Base-by-base conservation (phyloP, 2,113 vertebrate genomes). In the Podilymbus podiceps region DNA sequence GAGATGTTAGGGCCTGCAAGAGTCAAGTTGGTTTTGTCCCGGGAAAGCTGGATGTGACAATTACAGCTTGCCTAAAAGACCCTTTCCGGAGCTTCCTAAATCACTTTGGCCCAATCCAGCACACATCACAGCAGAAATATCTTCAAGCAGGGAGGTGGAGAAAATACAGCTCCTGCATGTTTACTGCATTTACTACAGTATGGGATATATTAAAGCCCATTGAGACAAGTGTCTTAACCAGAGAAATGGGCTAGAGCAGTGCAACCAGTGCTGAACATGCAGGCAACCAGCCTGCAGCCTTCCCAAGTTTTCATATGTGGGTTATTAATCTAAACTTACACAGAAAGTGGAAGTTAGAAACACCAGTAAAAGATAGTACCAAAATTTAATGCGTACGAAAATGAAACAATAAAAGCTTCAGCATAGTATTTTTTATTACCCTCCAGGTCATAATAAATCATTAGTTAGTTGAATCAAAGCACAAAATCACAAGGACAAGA, bases 391-490 rank as follows among this genome's bases (percentile, higher is more conserved):
- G 87, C 3, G 4, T 91, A 92, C 58, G 89, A 87, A 95, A 95
- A 95, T 79, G 77, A 95, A 97, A 95, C 86, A 85, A 85, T 95
- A 95, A 96, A 97, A 97, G 35, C 77, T 85, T 96, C 92, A 88
- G 87, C 74, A 67, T 0, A 46, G 71, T 28, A 10, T 58, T 77
- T 90, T 96, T 94, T 97, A 97, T 95, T 77, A 50, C 78, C 71
- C 89, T 89, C 77, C 59, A 80, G 67, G 84, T 92, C 77, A 28
- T 63, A 73, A 88, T 93, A 97, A 94, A 94, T 97, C 81, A 95
- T 89, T 94, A 89, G 84, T 56, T 79, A 40, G 86, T 77, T 24
- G 81, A 93, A 92, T 93, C 88, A 90, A 95, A 95, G 92, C 86
- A 90, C 82, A 93, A 53, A 94, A 97, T 82, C 89, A 76, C 74